Evolutionary conservation across 2,797 vertebrate genomes (phyloP).

Genomic region (Cetoscarus ocellatus): DNA sequence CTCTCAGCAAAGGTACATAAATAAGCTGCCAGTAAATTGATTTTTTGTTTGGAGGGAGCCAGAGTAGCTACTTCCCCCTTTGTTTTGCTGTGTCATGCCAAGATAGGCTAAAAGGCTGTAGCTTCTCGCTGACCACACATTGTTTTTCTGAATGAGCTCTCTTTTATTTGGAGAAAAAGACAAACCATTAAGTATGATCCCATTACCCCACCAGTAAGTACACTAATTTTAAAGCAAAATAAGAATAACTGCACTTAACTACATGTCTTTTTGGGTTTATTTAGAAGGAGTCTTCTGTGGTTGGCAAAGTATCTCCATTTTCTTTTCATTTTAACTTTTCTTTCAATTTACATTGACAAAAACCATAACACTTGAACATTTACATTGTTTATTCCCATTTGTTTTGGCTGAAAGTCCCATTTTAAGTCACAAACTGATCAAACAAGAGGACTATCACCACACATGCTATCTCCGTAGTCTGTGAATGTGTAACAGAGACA

Average conservation of each 20-base stretch:
- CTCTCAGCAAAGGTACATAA: no score
- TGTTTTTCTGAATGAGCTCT: neutral
- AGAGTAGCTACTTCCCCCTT: no score
- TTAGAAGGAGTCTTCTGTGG: slow-evolving; percentile 70
- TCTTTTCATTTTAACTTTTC: slow-evolving; percentile 42
- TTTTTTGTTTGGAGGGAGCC: neutral
- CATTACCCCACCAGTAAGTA: neutral
- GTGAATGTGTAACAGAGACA: slow-evolving; percentile 76
- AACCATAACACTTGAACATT: slow-evolving; percentile 48
- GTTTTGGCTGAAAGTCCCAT: slow-evolving; percentile 26
- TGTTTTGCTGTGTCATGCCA: neutral
- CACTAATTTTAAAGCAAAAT: slow-evolving; percentile 7
- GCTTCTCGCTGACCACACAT: neutral
- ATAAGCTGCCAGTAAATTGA: no score
- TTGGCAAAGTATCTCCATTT: slow-evolving; percentile 75
- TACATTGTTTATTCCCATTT: slow-evolving; percentile 27
- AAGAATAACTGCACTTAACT: neutral
- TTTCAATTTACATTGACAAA: slow-evolving; percentile 61
- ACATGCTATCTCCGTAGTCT: slow-evolving; percentile 40
- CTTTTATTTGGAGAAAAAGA: neutral
- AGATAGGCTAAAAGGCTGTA: slow-evolving; percentile 9
- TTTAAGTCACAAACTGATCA: slow-evolving; percentile 33
- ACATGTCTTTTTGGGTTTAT: slow-evolving; percentile 4
- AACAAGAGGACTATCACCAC: slow-evolving; percentile 26
- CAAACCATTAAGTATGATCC: neutral